Percentiles rank a stretch among this genome's conserved stretches.
These are phyloP conservation scores for Galerucella pusilla DNA, from an alignment of 2,888 invertebrate genomes.

Conservation along the genomic window DNA sequence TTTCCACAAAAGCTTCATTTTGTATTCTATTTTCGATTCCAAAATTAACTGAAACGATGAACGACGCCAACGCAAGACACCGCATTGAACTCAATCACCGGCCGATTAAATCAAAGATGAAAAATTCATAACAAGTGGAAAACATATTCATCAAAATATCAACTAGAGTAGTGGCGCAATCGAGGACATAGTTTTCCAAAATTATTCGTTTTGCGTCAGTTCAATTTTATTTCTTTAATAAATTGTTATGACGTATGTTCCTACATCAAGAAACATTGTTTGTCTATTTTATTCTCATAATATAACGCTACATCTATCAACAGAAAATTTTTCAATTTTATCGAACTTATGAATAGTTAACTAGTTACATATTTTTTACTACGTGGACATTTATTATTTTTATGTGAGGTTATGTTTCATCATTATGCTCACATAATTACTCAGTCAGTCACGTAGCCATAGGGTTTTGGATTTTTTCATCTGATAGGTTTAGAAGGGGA, in stretches of 20 bases:
- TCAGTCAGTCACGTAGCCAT: too few species aligned
- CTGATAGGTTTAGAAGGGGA: too few species aligned
- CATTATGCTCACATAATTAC: too few species aligned
- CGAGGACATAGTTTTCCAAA: constrained; percentile 21
- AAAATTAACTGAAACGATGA: constrained; percentile 14
- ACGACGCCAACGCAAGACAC: constrained; percentile 8
- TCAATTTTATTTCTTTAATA: constrained; percentile 4
- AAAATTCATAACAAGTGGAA: constrained; percentile 25
- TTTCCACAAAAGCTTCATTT: background rate
- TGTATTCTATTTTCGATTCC: constrained; percentile 21
- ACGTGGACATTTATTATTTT: too few species aligned
- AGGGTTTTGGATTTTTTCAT: too few species aligned
- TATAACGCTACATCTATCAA: too few species aligned
- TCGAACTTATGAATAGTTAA: too few species aligned
- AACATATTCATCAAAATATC: constrained; percentile 23
- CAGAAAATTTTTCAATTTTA: too few species aligned
- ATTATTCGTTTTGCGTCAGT: constrained; percentile 17
- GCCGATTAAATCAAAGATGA: constrained; percentile 24
- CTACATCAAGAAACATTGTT: too few species aligned
- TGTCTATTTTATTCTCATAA: too few species aligned
- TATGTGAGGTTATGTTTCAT: too few species aligned
- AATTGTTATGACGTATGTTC: background rate
- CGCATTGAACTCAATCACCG: constrained; percentile 22
- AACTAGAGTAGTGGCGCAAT: constrained; percentile 25
- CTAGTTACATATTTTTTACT: too few species aligned